phyloP scores from a whole-genome alignment of 2,113 vertebrate species.

The Felis catus region DNA sequence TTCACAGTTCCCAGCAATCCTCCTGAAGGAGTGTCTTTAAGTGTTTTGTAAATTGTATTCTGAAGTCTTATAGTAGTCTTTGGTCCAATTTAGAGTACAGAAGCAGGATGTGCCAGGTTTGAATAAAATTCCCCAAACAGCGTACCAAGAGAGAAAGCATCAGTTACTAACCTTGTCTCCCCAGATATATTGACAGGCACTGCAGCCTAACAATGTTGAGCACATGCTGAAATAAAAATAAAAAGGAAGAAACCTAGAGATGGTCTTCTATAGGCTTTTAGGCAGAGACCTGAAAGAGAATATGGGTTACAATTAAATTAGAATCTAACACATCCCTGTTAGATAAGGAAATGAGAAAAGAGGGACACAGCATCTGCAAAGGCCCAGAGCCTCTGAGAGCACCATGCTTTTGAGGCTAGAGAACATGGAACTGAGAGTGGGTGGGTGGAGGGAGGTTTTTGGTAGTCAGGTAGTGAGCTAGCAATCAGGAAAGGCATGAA shows the following conservation, averaged over 20 bases:
- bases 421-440: neutral
- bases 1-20: neutral
- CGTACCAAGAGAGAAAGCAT: neutral
- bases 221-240: neutral
- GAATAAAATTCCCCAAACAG: neutral
- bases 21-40: neutral
- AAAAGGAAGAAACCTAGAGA: neutral
- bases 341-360: neutral
- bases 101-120: neutral
- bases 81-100: neutral
- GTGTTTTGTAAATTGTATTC: neutral
- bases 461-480: neutral
- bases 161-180: neutral
- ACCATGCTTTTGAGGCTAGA: neutral
- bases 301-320: constrained; percentile 4
- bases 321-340: neutral
- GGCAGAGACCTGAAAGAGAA: neutral
- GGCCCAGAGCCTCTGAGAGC: neutral
- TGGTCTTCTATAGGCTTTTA: neutral
- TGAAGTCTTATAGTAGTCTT: constrained; percentile 17
- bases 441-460: neutral
- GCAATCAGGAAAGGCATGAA: neutral
- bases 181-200: neutral
- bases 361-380: neutral
- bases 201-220: neutral